These are phyloP conservation scores for Mimas tiliae DNA, from an alignment of 2,888 invertebrate species.

Conservation along the genomic window DNA sequence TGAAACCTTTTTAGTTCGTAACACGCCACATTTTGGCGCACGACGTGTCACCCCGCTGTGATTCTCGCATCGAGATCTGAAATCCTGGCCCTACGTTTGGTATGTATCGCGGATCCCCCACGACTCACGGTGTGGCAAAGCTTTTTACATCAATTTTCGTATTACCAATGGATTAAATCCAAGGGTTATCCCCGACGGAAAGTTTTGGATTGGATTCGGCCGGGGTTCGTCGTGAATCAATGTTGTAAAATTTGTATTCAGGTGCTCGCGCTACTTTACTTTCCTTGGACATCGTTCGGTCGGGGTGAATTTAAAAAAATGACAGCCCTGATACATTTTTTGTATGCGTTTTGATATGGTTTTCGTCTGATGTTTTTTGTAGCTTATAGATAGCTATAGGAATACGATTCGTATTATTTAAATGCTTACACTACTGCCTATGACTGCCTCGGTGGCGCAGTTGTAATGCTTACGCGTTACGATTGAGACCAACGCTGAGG, in stretches of 20 bases:
- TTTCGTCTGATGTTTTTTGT: background rate
- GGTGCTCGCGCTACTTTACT: conserved; percentile 64
- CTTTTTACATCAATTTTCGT: conserved; percentile 83
- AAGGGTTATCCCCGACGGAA: conserved; percentile 73
- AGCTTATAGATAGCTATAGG: background rate
- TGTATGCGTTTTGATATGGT: conserved; percentile 13
- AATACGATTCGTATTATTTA: background rate
- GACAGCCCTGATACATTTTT: conserved; percentile 15
- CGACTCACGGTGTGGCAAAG: conserved; percentile 61
- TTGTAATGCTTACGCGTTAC: no score
- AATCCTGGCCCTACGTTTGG: conserved; percentile 54
- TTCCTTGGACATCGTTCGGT: conserved; percentile 55
- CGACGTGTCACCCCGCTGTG: conserved; percentile 54
- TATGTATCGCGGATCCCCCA: conserved; percentile 59
- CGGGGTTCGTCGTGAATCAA: conserved; percentile 74
- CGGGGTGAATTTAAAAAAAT: conserved; percentile 67
- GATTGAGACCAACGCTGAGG: no score
- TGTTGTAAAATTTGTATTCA: conserved; percentile 81
- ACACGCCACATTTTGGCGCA: conserved; percentile 71
- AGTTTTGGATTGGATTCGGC: conserved; percentile 78
- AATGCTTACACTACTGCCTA: no score
- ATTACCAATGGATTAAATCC: conserved; percentile 83
- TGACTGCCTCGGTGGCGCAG: no score
- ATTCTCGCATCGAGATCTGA: conserved; percentile 64
- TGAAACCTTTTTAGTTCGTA: conserved; percentile 69